A percentile compares a stretch with the other conserved stretches of the same genome.
These are phyloP conservation scores for Propithecus deckenii DNA, from an alignment of 2,797 vertebrate species.

Conservation along the genomic window DNA sequence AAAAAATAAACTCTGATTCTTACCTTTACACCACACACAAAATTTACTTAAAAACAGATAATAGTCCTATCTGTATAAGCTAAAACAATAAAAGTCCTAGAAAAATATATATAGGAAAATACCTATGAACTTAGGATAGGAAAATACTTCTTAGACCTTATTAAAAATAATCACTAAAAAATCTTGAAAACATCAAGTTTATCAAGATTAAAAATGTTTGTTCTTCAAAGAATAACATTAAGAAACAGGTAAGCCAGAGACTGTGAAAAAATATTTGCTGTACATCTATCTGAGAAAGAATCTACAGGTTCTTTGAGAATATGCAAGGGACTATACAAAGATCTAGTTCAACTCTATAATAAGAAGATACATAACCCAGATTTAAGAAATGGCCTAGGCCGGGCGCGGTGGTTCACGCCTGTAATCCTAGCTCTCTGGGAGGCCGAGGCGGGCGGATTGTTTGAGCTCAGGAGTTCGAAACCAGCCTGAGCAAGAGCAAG, in stretches of 20 bases:
- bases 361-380: not conserved
- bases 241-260: not conserved
- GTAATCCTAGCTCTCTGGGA: too few species aligned
- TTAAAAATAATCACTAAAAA: not conserved
- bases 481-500: too few species aligned
- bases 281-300: not conserved
- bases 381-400: too few species aligned
- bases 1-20: not conserved
- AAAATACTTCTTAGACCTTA: not conserved
- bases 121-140: not conserved
- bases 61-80: not conserved
- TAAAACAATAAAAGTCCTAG: not conserved
- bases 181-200: not conserved
- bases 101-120: not conserved
- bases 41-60: not conserved
- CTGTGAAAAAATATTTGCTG: not conserved
- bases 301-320: not conserved
- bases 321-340: not conserved
- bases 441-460: too few species aligned
- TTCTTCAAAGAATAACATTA: not conserved
- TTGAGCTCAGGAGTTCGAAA: too few species aligned
- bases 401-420: too few species aligned
- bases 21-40: not conserved
- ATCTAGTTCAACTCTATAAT: not conserved
- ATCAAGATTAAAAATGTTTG: not conserved